phyloP scores from a whole-genome alignment of 2,797 vertebrate genomes.

The Cirrhinus molitorella region DNA sequence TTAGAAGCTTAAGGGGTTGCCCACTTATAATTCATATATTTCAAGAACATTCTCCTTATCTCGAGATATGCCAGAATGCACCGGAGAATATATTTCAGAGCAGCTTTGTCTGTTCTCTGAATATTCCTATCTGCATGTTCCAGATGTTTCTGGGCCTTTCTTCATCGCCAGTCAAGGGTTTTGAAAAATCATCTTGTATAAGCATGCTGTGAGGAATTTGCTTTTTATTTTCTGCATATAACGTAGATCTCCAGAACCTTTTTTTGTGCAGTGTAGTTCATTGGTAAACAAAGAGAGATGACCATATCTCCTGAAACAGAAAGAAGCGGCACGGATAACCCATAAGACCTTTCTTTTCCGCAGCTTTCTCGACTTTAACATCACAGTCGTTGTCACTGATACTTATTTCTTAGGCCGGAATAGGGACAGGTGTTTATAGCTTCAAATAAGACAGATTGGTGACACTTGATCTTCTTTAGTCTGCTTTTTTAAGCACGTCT shows the following conservation, averaged over 20 bases:
- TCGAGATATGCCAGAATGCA: slow-evolving; percentile 47
- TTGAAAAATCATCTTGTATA: slow-evolving; percentile 38
- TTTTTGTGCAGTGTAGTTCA: background rate
- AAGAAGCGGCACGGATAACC: slow-evolving; percentile 27
- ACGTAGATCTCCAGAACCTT: slow-evolving; percentile 18
- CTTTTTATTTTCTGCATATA: slow-evolving; percentile 23
- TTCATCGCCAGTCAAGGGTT: slow-evolving; percentile 38
- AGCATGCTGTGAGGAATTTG: slow-evolving; percentile 3
- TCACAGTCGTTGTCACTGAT: slow-evolving; percentile 31
- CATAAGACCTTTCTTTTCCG: slow-evolving; percentile 26
- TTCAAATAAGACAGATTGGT: slow-evolving; percentile 53
- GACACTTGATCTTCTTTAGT: slow-evolving; percentile 61
- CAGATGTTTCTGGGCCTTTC: slow-evolving; percentile 47
- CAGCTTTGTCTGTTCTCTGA: slow-evolving; percentile 4
- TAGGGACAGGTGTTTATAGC: slow-evolving; percentile 63
- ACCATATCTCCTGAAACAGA: slow-evolving; percentile 41
- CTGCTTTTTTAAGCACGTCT: slow-evolving; percentile 55
- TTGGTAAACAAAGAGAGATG: slow-evolving; percentile 45
- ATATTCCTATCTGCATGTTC: slow-evolving; percentile 51
- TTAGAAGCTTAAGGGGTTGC: slow-evolving; percentile 11
- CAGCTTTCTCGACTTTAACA: slow-evolving; percentile 34
- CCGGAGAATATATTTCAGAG: slow-evolving; percentile 49
- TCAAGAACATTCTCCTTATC: slow-evolving; percentile 47
- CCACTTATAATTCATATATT: slow-evolving; percentile 48
- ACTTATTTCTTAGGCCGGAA: slow-evolving; percentile 41